Evolutionary conservation across 2,113 vertebrate species (phyloP).

Genomic region (Sula dactylatra): DNA sequence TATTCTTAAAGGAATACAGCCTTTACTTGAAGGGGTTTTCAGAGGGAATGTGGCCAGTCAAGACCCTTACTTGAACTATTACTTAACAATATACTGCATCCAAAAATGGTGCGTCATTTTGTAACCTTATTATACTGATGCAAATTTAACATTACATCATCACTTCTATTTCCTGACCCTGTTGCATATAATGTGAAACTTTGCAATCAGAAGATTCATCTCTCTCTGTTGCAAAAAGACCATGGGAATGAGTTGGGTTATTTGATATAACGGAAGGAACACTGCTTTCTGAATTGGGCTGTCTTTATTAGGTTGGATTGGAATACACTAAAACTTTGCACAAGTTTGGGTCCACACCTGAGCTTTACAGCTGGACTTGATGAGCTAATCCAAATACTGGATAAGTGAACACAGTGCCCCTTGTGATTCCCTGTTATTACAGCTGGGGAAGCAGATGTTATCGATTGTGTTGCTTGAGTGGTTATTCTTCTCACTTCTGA

Average conservation of each 20-base stretch:
- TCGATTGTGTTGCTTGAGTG: background rate
- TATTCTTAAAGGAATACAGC: background rate
- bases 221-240: background rate
- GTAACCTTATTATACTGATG: background rate
- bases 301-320: background rate
- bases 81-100: background rate
- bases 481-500: background rate
- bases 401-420: background rate
- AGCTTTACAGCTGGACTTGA: background rate
- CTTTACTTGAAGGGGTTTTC: background rate
- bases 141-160: background rate
- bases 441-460: conserved; percentile 17
- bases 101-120: background rate
- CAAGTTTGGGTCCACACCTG: background rate
- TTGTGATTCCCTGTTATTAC: conserved; percentile 17
- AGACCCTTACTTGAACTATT: background rate
- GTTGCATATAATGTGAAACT: background rate
- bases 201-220: background rate
- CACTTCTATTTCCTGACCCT: background rate
- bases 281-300: background rate
- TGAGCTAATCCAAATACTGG: conserved; percentile 5
- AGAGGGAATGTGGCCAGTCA: background rate
- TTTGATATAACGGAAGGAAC: background rate
- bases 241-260: background rate
- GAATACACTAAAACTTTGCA: background rate